Percentiles rank a stretch among this genome's conserved stretches.
Evolutionary conservation across 2,797 vertebrate genomes (phyloP).

Genomic region (Gymnothorax reevesii): DNA sequence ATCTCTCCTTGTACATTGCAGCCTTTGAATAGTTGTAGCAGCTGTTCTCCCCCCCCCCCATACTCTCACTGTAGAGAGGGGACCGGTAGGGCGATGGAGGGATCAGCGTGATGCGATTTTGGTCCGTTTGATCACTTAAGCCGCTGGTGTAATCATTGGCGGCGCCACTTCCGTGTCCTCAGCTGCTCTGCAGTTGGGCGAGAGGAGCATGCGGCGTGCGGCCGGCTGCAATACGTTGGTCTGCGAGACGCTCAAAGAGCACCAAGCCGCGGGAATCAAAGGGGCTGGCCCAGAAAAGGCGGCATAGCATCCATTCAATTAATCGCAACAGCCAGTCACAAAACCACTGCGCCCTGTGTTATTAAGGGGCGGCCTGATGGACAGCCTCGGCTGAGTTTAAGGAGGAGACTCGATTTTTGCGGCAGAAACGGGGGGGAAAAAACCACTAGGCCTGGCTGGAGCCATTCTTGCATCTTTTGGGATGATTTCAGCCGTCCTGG

Average conservation of each 20-base stretch:
- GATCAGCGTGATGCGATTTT: background rate
- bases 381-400: background rate
- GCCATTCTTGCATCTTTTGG: background rate
- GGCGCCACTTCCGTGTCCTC: conserved; percentile 48
- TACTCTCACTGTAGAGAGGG: background rate
- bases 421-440: conserved; percentile 3
- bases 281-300: background rate
- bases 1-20: background rate
- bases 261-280: background rate
- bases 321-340: no score
- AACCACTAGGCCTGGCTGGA: background rate
- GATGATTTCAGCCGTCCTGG: background rate
- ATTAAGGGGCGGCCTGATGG: background rate
- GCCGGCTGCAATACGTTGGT: no score
- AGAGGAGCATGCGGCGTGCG: no score
- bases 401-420: background rate
- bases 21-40: background rate
- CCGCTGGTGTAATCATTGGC: conserved; percentile 43
- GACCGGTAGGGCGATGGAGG: background rate
- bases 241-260: no score
- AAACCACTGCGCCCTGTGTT: conserved; percentile 22
- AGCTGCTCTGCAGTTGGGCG: conserved; percentile 16
- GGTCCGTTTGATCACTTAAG: conserved; percentile 29
- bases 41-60: conserved; percentile 9
- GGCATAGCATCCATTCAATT: background rate